Percentiles rank a stretch among this genome's conserved stretches.
Conservation (phyloP, 2,888 invertebrate genomes). For the Plusia festucae region DNA sequence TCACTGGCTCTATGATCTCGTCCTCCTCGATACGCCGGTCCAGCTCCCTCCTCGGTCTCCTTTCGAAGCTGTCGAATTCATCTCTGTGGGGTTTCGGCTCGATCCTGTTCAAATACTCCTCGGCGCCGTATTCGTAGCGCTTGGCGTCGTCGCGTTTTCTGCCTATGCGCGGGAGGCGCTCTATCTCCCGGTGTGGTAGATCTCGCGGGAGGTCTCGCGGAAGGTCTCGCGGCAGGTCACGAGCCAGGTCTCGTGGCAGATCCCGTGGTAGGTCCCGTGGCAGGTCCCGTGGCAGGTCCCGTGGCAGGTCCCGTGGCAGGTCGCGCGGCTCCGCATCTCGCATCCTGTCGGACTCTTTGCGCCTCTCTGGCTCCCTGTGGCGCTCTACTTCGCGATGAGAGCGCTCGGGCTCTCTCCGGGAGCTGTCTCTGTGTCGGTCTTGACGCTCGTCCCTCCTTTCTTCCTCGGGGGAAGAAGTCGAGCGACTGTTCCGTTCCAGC, state of each 20-base stretch:
- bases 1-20: slow-evolving; percentile 83
- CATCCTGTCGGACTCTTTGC: slow-evolving; percentile 78
- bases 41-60: slow-evolving; percentile 79
- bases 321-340: slow-evolving; percentile 69
- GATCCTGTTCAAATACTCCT: slow-evolving; percentile 82
- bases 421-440: slow-evolving; percentile 83
- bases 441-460: slow-evolving; percentile 86
- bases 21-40: slow-evolving; percentile 85
- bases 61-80: slow-evolving; percentile 79
- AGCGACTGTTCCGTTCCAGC: slow-evolving; percentile 86
- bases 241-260: slow-evolving; percentile 37
- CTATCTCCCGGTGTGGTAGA: slow-evolving; percentile 78
- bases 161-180: slow-evolving; percentile 83
- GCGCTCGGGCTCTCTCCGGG: slow-evolving; percentile 84
- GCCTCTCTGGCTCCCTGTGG: slow-evolving; percentile 76
- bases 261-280: slow-evolving; percentile 68
- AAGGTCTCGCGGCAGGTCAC: slow-evolving; percentile 73
- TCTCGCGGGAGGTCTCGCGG: slow-evolving; percentile 69
- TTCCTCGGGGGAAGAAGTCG: slow-evolving; percentile 88
- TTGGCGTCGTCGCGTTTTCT: slow-evolving; percentile 83
- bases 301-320: slow-evolving; percentile 39
- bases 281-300: slow-evolving; percentile 73
- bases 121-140: slow-evolving; percentile 83
- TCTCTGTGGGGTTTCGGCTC: slow-evolving; percentile 81
- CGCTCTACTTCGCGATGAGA: slow-evolving; percentile 81